Evolutionary conservation across 2,113 vertebrate genomes (phyloP).

Genomic region (Halcyon senegalensis): DNA sequence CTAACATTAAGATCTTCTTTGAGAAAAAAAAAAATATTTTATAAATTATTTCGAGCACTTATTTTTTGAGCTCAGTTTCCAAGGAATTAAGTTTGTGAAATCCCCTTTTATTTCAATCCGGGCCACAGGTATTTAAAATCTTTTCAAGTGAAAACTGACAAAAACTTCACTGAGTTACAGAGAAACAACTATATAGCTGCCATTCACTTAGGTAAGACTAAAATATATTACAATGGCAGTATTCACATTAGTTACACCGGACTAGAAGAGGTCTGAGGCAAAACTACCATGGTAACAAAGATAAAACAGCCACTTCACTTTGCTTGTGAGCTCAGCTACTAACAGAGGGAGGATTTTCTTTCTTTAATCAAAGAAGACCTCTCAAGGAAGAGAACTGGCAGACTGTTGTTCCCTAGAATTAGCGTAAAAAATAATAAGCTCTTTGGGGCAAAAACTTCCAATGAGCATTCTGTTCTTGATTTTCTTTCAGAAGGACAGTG

Average conservation of each 20-base stretch:
- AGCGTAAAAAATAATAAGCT: background rate
- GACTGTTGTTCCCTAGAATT: background rate
- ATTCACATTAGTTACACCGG: background rate
- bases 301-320: slow-evolving; percentile 37
- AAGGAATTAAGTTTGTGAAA: background rate
- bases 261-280: slow-evolving; percentile 12
- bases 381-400: background rate
- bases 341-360: background rate
- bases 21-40: background rate
- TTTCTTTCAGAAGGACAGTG: background rate
- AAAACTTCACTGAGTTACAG: background rate
- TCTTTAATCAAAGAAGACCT: slow-evolving; percentile 14
- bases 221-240: background rate
- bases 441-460: background rate
- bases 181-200: background rate
- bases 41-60: background rate
- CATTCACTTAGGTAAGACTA: background rate
- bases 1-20: background rate
- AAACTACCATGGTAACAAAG: slow-evolving; percentile 29
- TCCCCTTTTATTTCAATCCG: background rate
- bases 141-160: background rate
- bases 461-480: background rate
- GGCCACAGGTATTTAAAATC: background rate
- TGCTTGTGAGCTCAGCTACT: background rate
- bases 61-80: background rate